Evolutionary conservation across 2,888 invertebrate genomes (phyloP).

Genomic region (Drosophila suboccidentalis): DNA sequence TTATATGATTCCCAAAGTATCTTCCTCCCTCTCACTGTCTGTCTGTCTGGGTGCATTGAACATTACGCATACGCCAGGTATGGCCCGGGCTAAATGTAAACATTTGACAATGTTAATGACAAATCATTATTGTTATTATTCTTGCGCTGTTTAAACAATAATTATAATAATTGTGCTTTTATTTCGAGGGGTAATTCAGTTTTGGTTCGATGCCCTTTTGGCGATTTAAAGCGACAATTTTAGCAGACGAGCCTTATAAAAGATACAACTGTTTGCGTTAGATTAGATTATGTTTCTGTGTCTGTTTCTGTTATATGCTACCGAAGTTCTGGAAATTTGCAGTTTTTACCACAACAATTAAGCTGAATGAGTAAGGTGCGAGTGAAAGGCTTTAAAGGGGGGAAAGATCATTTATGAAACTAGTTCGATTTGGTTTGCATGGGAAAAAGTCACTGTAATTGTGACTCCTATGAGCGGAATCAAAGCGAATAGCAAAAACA

Average conservation of each 20-base stretch:
- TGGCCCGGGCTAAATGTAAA: conserved; percentile 25
- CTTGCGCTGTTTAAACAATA: conserved; percentile 23
- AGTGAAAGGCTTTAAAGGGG: conserved; percentile 6
- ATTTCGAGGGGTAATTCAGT: not conserved
- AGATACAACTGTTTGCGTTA: conserved; percentile 23
- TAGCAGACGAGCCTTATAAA: conserved; percentile 1
- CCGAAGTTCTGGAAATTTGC: conserved; percentile 12
- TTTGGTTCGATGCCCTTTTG: conserved; percentile 30
- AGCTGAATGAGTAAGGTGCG: not conserved
- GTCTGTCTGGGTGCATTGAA: conserved; percentile 22
- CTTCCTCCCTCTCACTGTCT: not conserved
- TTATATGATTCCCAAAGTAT: conserved; percentile 16
- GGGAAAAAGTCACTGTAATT: conserved; percentile 17
- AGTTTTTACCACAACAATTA: not conserved
- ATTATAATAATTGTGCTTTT: conserved; percentile 24
- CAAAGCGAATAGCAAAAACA: conserved; percentile 37
- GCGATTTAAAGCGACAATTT: not conserved
- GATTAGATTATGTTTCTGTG: conserved; percentile 23
- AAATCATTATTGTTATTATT: conserved; percentile 20
- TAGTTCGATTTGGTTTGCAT: conserved; percentile 3
- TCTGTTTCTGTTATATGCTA: conserved; percentile 4
- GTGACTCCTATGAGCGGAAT: conserved; percentile 25
- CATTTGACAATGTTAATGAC: conserved; percentile 35
- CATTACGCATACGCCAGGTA: conserved; percentile 63
- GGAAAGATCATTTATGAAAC: not conserved